Percentiles rank a stretch among this genome's conserved stretches.
Conservation (phyloP, 2,113 vertebrate species). For the Lepisosteus oculatus region DNA sequence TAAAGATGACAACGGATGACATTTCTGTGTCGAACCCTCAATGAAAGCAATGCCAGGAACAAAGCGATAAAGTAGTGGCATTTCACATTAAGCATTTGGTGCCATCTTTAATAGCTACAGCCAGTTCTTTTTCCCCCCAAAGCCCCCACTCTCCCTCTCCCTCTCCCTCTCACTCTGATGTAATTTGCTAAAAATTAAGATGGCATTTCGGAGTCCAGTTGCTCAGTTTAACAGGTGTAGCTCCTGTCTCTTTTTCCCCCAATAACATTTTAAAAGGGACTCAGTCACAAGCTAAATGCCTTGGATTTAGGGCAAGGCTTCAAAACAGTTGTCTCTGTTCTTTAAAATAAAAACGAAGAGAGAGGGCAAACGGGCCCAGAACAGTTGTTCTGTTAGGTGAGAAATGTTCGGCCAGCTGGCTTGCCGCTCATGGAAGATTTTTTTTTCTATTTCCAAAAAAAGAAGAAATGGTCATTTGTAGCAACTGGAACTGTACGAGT, state of each 20-base stretch:
- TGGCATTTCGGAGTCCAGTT: constrained; percentile 73
- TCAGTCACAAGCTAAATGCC: constrained; percentile 62
- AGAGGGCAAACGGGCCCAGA: constrained; percentile 53
- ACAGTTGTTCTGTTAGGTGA: constrained; percentile 80
- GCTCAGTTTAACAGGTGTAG: constrained; percentile 86
- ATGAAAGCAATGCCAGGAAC: constrained; percentile 70
- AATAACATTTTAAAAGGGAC: constrained; percentile 78
- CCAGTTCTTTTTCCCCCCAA: constrained; percentile 40
- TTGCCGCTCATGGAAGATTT: constrained; percentile 37
- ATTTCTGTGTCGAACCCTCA: constrained; percentile 73
- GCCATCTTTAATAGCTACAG: constrained; percentile 69
- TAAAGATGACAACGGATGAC: constrained; percentile 82
- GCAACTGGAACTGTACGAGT: constrained; percentile 48
- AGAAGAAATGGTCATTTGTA: constrained; percentile 62
- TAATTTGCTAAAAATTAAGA: constrained; percentile 63
- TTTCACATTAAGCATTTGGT: constrained; percentile 72
- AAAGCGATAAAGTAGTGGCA: constrained; percentile 72
- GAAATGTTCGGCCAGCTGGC: constrained; percentile 79
- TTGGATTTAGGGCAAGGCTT: constrained; percentile 71
- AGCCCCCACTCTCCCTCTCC: constrained; percentile 39
- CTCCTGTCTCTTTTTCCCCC: constrained; percentile 60
- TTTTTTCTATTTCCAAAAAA: constrained; percentile 57
- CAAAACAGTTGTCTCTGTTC: constrained; percentile 87
- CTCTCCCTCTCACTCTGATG: constrained; percentile 61
- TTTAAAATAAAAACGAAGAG: constrained; percentile 44